Conservation (phyloP, 2,113 vertebrate genomes). For the Rhodinocichla rosea region DNA sequence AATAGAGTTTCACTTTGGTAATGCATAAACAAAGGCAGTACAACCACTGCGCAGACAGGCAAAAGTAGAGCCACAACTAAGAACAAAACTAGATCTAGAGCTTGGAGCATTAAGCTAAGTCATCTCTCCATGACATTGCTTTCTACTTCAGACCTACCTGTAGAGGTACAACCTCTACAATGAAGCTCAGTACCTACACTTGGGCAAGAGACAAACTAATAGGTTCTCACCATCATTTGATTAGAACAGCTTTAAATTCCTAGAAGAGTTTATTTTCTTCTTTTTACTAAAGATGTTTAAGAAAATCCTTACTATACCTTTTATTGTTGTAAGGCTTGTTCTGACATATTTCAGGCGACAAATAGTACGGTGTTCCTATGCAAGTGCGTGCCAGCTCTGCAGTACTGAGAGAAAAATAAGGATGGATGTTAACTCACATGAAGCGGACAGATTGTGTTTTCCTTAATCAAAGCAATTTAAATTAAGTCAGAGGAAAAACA, state of each 20-base stretch:
- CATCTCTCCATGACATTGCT: neutral
- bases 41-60: neutral
- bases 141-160: neutral
- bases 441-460: neutral
- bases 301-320: constrained; percentile 77
- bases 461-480: neutral
- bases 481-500: neutral
- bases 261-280: neutral
- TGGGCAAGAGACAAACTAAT: neutral
- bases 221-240: neutral
- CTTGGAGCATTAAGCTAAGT: neutral
- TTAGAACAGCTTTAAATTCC: neutral
- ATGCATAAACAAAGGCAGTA: neutral
- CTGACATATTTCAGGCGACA: constrained; percentile 98
- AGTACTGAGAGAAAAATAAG: constrained; percentile 77
- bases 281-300: neutral
- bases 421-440: neutral
- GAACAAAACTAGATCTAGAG: neutral
- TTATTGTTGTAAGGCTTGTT: constrained; percentile 99
- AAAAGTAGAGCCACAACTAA: neutral
- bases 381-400: constrained; percentile 94
- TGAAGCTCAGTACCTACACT: neutral
- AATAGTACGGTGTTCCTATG: constrained; percentile 96
- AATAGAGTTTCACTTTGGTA: neutral
- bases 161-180: neutral